Base-by-base conservation (phyloP, 2,797 vertebrate genomes). In the Ambastaia sidthimunki region DNA sequence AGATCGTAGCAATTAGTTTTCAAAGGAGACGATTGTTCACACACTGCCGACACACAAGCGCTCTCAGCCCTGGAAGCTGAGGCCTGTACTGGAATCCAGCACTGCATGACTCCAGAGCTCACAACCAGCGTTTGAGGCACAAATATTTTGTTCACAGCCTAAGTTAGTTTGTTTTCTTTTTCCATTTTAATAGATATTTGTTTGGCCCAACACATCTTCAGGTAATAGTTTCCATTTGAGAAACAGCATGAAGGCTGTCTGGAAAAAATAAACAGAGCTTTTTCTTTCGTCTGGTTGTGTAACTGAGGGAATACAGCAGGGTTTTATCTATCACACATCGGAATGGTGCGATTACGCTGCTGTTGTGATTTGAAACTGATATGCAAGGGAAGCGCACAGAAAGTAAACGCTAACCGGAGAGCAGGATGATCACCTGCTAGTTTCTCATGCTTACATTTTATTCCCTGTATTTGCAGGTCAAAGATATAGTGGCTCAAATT, bases 161-260 rank as follows among this genome's bases (percentile, higher is more conserved):
- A 18, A 7, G 10, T 80, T 69, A 79, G 75, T 87, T 85, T 84
- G 76, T 84, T 83, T 86, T 81, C 75, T 76, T 76, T 81, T 80
- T 86, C 54, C 16, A 59, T 77, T 78, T 83, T 74, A 81, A 85
- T 62, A 84, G 81, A 85, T 87, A 83, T 84, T 85, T 86, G 82
- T 86, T 87, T 83, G 81, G 79, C 78, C 76, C 48, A 73, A 48
- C 63, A 37, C 71, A 76, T 75, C 71, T 82, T 54, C 48, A 57
- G 57, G 69, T 84, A 85, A 89, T 85, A 74, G 80, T 83, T 86
- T 87, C 80, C 86, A 86, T 87, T 85, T 60, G 67, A 83, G 78
- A 83, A 74, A 67, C 76, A 78, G 82, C 80, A 81, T 77, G 54
- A 68, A 79, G 19, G 66, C 76, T 63, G 83, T 74, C 80, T 81